Base-by-base conservation (phyloP, 1,140 invertebrate genomes). In the Hyles euphorbiae region DNA sequence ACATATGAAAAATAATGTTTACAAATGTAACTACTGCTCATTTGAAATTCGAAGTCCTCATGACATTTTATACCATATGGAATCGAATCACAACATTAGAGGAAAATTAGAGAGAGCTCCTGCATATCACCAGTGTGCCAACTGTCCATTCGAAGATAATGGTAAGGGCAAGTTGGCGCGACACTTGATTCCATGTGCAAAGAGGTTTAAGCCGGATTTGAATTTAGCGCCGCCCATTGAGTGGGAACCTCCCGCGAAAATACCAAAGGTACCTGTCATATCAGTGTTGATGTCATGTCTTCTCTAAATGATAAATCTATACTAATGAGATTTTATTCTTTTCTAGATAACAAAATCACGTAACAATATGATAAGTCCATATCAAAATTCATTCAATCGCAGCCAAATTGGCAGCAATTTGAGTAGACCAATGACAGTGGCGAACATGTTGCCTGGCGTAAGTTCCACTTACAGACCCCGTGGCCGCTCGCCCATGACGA, bases 61-160 rank as follows among this genome's bases (percentile, higher is more conserved):
- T 68, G 95, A 96, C 76, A 98, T 98, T 64, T 89, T 97, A 4
- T 96, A 93, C 76, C 98, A 99, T 72, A 97, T 98, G 95, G 95
- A 98, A 74, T 93, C 93, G 0, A 93, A 96, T 71, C 97, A 99
- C 82, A 94, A 94, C 67, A 93, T 95, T 8, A 91, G 94, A 57
- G 96, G 95, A 8, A 92, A 94, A 61, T 86, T 98, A 45, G 96
- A 98, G 69, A 91, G 95, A 57, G 96, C 96, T 6, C 93, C 95
- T 40, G 93, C 95, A 0, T 96, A 95, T 78, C 97, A 97, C 87
- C 96, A 98, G 72, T 99, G 97, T 84, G 93, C 96, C 0, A 96
- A 97, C 75, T 99, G 98, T 91, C 94, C 96, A 1, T 98, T 98
- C 76, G 97, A 98, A 81, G 96, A 98, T 72, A 97, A 97, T 78